Percentiles rank a stretch among this genome's conserved stretches.
Conservation (phyloP, 1,140 invertebrate species). For the Trypoxylus dichotomus region DNA sequence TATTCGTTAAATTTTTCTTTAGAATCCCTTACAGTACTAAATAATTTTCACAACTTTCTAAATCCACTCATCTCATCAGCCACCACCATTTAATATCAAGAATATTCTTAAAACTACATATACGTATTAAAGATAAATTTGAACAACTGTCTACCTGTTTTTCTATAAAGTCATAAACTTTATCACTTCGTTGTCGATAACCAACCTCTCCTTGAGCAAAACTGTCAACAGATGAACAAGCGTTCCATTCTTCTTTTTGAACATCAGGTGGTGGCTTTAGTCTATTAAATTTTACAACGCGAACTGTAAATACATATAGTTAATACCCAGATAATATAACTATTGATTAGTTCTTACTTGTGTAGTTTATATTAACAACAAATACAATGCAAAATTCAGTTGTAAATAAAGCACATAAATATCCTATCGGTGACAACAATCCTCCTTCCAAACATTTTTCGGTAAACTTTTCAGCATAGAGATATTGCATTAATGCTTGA, state of each 20-base stretch:
- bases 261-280: constrained; percentile 60
- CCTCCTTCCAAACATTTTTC: constrained; percentile 60
- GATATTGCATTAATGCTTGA: constrained; percentile 65
- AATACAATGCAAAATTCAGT: constrained; percentile 60
- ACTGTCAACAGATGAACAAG: constrained; percentile 55
- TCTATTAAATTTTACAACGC: constrained; percentile 62
- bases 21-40: too few species aligned
- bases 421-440: constrained; percentile 61
- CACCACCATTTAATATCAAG: too few species aligned
- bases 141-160: constrained; percentile 57
- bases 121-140: too few species aligned
- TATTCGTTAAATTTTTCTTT: too few species aligned
- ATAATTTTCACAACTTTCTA: too few species aligned
- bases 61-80: too few species aligned
- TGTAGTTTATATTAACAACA: constrained; percentile 61
- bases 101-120: too few species aligned
- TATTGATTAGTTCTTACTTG: constrained; percentile 57
- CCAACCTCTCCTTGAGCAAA: constrained; percentile 60
- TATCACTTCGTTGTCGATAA: constrained; percentile 58
- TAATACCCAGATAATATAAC: neutral
- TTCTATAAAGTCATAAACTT: constrained; percentile 64
- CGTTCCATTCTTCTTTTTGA: constrained; percentile 60
- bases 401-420: constrained; percentile 59
- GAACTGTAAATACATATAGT: constrained; percentile 52
- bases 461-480: constrained; percentile 62